These are phyloP conservation scores for Prionailurus viverrinus DNA, from an alignment of 2,113 vertebrate species.

Conservation along the genomic window DNA sequence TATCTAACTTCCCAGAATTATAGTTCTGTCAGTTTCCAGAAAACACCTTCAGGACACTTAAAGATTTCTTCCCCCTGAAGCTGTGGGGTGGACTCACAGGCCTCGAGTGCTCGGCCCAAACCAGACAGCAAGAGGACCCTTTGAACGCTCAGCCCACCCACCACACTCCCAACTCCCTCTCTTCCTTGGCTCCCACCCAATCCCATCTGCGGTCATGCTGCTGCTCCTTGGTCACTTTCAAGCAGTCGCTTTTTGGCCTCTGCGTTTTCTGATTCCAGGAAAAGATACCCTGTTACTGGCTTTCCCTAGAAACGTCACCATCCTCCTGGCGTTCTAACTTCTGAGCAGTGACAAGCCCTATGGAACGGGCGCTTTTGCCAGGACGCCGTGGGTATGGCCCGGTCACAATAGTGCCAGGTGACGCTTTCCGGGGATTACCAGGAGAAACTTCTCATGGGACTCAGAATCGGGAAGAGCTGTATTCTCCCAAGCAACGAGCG, in stretches of 20 bases:
- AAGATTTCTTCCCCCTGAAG: neutral
- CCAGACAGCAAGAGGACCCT: too few species aligned
- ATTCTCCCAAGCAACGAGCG: fast-evolving
- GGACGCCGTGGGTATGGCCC: neutral
- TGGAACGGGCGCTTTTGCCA: fast-evolving
- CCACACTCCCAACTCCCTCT: neutral
- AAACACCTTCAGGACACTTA: neutral
- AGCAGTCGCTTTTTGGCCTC: neutral
- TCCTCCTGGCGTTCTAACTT: neutral
- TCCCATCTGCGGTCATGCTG: neutral
- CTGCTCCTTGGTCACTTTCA: neutral
- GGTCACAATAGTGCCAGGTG: fast-evolving
- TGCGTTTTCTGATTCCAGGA: neutral
- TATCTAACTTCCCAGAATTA: neutral
- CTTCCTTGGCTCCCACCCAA: neutral
- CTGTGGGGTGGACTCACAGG: neutral
- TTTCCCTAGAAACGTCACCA: neutral
- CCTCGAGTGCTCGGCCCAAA: neutral
- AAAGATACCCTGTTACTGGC: too few species aligned
- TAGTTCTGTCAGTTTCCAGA: neutral
- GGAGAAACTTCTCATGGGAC: neutral
- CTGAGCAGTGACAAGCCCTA: neutral
- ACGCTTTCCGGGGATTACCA: neutral
- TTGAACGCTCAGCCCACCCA: neutral
- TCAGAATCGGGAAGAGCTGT: neutral